These are phyloP conservation scores for Phthorimaea operculella DNA, from an alignment of 1,140 invertebrate genomes.

Conservation along the genomic window DNA sequence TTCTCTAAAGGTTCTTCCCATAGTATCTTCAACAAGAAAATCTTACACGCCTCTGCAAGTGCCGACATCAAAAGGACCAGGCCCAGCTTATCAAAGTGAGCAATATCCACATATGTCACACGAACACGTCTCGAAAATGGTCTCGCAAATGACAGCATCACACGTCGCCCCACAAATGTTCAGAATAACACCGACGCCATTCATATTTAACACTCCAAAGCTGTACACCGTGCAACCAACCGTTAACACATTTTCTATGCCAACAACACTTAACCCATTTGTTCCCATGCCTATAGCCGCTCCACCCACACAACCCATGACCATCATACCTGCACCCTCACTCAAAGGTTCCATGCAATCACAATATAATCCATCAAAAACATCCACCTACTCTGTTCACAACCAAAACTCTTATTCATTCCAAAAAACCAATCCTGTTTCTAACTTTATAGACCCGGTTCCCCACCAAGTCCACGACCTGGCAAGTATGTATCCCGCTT, in stretches of 20 bases:
- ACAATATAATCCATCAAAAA: conserved; percentile 22
- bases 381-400: conserved; percentile 23
- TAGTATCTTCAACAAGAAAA: conserved; percentile 40
- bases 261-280: conserved; percentile 67
- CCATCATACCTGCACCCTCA: conserved; percentile 48
- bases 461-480: conserved; percentile 54
- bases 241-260: conserved; percentile 65
- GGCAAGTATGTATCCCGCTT: conserved; percentile 38
- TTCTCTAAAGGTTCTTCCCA: conserved; percentile 58
- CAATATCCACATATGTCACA: conserved; percentile 41
- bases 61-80: conserved; percentile 42
- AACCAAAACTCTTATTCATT: conserved; percentile 26
- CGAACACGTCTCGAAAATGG: conserved; percentile 54
- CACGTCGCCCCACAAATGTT: conserved; percentile 33
- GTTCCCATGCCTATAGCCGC: conserved; percentile 54
- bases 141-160: conserved; percentile 54
- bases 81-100: conserved; percentile 57
- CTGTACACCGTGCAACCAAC: conserved; percentile 66
- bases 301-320: conserved; percentile 49
- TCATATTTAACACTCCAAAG: conserved; percentile 35
- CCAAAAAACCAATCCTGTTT: conserved; percentile 55
- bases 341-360: conserved; percentile 38
- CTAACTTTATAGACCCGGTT: conserved; percentile 62
- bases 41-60: conserved; percentile 41
- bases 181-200: conserved; percentile 48